These are phyloP conservation scores for Andrena camellia DNA, from an alignment of 2,888 invertebrate species.

Conservation along the genomic window DNA sequence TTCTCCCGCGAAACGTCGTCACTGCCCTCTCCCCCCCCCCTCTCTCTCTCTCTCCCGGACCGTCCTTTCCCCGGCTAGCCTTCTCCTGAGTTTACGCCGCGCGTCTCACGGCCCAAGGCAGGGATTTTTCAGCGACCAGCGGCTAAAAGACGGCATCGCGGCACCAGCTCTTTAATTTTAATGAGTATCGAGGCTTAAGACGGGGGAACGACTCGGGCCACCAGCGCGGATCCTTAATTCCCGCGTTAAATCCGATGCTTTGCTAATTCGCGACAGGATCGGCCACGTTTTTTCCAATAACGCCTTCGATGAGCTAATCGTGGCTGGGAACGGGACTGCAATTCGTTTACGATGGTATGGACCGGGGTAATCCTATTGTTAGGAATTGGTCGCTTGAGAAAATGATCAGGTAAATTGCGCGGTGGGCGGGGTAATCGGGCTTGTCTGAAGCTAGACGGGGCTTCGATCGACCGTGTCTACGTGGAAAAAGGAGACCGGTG, in stretches of 20 bases:
- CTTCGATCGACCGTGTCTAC: neutral
- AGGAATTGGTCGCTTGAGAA: neutral
- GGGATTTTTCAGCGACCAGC: constrained; percentile 7
- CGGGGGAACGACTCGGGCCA: constrained; percentile 45
- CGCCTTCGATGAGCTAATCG: constrained; percentile 42
- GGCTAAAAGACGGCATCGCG: constrained; percentile 20
- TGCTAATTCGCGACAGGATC: constrained; percentile 55
- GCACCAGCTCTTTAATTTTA: constrained; percentile 58
- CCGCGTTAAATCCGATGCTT: constrained; percentile 61
- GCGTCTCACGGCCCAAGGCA: constrained; percentile 29
- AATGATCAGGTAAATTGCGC: neutral
- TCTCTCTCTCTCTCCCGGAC: neutral
- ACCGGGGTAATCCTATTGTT: constrained; percentile 21
- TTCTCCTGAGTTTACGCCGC: constrained; percentile 2
- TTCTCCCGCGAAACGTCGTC: constrained; percentile 51
- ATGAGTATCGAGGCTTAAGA: constrained; percentile 63
- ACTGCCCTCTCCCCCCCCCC: constrained; percentile 8
- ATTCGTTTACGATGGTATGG: neutral
- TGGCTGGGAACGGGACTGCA: constrained; percentile 15
- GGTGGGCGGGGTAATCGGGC: neutral
- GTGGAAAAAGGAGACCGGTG: neutral
- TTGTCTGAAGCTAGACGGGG: neutral
- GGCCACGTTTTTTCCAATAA: neutral
- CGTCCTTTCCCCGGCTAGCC: constrained; percentile 21
- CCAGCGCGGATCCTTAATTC: constrained; percentile 53